Evolutionary conservation across 2,113 vertebrate species (phyloP), one percentile per base, ranked within the genome.

Genomic region (Ciconia boyciana): DNA sequence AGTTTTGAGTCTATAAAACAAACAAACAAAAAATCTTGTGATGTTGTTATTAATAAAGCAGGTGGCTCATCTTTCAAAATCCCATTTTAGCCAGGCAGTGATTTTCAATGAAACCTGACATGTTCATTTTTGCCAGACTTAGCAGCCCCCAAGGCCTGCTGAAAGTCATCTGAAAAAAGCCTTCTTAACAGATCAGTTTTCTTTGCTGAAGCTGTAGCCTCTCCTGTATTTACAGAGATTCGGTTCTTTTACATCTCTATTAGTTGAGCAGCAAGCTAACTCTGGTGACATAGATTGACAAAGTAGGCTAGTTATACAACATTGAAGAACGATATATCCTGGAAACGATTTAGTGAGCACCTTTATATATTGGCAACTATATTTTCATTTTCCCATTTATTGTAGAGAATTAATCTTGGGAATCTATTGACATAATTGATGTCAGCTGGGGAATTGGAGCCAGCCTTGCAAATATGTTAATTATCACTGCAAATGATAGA

Each of bases 71-170:
- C 95, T 95, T 96, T 97, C 94, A 97, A 94, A 97, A 94, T 95
- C 91, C 71, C 86, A 94, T 97, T 98, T 97, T 89, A 97, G 84
- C 94, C 58, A 83, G 81, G 91, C 87, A 96, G 76, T 95, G 96
- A 96, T 97, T 98, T 95, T 93, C 94, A 97, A 64, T 97, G 93
- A 97, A 98, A 97, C 39, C 79, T 97, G 95, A 95, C 97, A 80
- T 96, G 81, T 93, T 98, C 93, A 78, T 96, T 97, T 98, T 95
- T 96, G 93, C 94, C 62, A 96, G 94, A 82, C 75, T 80, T 94
- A 96, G 75, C 90, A 96, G 82, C 92, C 91, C 71, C 46, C 86
- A 96, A 97, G 93, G 83, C 89, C 84, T 96, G 31, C 54, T 94
- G 94, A 97, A 97, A 97, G 92, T 95, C 70, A 90, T 87, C 65